A percentile compares a stretch with the other conserved stretches of the same genome.
Conservation (phyloP, 2,888 invertebrate genomes). For the Tiliacea citrago region DNA sequence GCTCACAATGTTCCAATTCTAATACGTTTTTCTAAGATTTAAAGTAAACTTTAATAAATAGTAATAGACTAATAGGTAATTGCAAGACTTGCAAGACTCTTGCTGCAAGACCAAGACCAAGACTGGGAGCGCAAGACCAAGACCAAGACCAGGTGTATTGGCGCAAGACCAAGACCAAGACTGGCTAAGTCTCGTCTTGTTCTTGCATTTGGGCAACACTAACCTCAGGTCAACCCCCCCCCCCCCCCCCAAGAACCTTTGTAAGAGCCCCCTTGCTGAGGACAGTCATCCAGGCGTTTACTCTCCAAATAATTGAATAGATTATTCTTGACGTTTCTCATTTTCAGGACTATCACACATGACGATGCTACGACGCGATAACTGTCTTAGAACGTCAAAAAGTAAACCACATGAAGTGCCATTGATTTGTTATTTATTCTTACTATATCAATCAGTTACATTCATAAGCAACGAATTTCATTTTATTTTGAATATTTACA, state of each 20-base stretch:
- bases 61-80: no score
- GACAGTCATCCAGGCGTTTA: background rate
- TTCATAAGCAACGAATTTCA: background rate
- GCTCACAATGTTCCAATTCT: no score
- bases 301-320: background rate
- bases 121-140: no score
- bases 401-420: background rate
- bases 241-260: background rate
- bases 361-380: background rate
- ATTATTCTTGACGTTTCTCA: background rate
- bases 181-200: no score
- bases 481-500: background rate
- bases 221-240: no score
- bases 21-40: no score
- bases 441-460: background rate
- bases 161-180: no score
- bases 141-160: no score
- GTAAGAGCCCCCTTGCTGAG: background rate
- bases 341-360: background rate
- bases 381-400: background rate
- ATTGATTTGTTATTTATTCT: background rate
- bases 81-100: no score
- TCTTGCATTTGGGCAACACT: no score
- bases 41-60: no score
- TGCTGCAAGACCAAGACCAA: no score